A percentile compares a stretch with the other conserved stretches of the same genome.
Conservation (phyloP, 2,888 invertebrate genomes). For the Parnassius apollo region DNA sequence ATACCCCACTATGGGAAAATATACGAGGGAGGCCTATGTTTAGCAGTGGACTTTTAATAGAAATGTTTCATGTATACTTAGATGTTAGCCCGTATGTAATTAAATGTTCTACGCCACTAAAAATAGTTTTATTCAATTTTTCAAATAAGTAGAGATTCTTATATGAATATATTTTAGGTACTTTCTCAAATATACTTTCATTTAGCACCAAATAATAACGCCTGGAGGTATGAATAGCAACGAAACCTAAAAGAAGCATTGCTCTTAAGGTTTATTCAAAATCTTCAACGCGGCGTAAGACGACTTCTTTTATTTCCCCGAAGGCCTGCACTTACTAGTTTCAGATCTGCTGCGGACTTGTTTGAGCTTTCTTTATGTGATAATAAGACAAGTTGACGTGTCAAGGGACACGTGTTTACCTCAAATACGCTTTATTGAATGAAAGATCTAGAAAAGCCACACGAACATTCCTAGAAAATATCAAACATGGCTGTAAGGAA, state of each 20-base stretch:
- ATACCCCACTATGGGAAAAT: no score
- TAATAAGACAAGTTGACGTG: constrained; percentile 14
- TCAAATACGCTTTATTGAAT: constrained; percentile 9
- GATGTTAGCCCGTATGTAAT: no score
- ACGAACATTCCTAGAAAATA: neutral
- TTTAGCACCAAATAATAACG: neutral
- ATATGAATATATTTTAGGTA: no score
- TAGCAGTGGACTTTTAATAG: no score
- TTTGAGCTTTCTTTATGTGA: constrained; percentile 22
- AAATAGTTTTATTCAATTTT: no score
- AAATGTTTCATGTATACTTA: no score
- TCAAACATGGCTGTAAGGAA: neutral
- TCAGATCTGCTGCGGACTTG: constrained; percentile 24
- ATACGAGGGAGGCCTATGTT: no score
- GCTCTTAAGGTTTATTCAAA: constrained; percentile 14
- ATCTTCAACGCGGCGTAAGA: constrained; percentile 3
- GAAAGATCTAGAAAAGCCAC: neutral
- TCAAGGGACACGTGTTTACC: constrained; percentile 21
- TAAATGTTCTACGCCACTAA: no score
- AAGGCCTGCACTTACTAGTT: constrained; percentile 20
- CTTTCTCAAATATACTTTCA: no score
- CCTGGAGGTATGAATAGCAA: constrained; percentile 8
- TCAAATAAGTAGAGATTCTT: no score
- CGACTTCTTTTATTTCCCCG: constrained; percentile 23
- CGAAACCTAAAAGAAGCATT: constrained; percentile 2